Percentiles rank a stretch among this genome's conserved stretches.
phyloP scores from a whole-genome alignment of 2,797 vertebrate species.

The Holocentrus rufus region DNA sequence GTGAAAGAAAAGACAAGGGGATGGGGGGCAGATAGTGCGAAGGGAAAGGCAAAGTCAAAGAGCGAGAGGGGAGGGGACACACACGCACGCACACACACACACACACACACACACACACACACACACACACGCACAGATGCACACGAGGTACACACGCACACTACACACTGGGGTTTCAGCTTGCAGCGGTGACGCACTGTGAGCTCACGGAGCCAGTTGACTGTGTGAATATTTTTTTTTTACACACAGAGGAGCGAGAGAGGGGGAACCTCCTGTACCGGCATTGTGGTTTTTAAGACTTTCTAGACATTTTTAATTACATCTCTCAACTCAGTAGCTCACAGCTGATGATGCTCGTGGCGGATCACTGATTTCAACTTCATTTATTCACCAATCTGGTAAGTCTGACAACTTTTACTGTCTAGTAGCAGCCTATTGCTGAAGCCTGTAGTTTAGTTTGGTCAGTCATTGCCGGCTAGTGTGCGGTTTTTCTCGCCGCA shows the following conservation, averaged over 20 bases:
- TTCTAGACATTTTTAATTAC: conserved; percentile 38
- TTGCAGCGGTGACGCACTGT: conserved; percentile 76
- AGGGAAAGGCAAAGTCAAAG: not conserved
- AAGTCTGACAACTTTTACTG: conserved; percentile 66
- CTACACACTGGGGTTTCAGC: conserved; percentile 68
- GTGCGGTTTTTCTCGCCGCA: conserved; percentile 42
- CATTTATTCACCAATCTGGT: conserved; percentile 75
- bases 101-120: conserved; percentile 10
- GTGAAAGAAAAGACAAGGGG: no score
- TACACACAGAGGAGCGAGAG: conserved; percentile 29
- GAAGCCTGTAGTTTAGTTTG: conserved; percentile 53
- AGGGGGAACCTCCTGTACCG: conserved; percentile 61
- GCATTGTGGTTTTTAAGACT: conserved; percentile 67
- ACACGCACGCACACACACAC: not conserved
- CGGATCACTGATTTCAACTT: conserved; percentile 62
- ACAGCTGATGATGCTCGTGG: conserved; percentile 57
- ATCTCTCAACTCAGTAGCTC: not conserved
- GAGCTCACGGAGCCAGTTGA: conserved; percentile 65
- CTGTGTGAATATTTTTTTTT: conserved; percentile 58
- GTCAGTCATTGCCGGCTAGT: conserved; percentile 22
- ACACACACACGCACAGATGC: conserved; percentile 15
- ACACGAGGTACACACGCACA: not conserved
- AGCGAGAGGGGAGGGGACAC: conserved; percentile 33
- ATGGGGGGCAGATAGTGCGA: no score
- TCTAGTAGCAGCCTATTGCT: conserved; percentile 6